Conservation (phyloP, 2,113 vertebrate genomes). For the Canis aureus region DNA sequence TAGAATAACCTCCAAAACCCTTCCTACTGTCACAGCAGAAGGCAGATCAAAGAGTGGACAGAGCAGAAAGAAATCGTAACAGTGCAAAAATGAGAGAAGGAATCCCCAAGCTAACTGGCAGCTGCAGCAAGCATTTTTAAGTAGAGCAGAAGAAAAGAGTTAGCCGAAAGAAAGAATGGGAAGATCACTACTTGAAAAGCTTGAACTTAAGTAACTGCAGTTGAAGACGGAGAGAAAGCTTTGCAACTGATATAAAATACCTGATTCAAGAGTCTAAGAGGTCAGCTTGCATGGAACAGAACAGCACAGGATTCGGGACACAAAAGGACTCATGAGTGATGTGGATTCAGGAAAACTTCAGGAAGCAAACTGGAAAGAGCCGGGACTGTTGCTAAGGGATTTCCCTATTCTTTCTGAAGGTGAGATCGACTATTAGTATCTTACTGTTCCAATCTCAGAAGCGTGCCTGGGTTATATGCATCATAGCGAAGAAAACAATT, state of each 20-base stretch:
- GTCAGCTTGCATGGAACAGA: neutral
- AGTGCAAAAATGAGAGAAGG: slow-evolving; percentile 43
- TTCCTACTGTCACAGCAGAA: slow-evolving; percentile 10
- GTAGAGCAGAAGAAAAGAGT: slow-evolving; percentile 23
- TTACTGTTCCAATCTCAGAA: neutral
- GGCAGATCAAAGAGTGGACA: slow-evolving; percentile 59
- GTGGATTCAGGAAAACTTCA: neutral
- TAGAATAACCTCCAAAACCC: slow-evolving; percentile 57
- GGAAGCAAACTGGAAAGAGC: neutral
- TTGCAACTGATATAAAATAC: neutral
- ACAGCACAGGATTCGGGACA: neutral
- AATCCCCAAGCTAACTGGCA: slow-evolving; percentile 21
- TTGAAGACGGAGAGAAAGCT: neutral
- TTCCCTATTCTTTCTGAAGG: neutral
- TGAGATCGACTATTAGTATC: neutral
- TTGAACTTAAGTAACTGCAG: neutral
- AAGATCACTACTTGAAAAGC: slow-evolving; percentile 28
- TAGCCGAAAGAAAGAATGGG: slow-evolving; percentile 25
- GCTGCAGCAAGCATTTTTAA: slow-evolving; percentile 16
- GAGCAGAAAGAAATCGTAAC: slow-evolving; percentile 25
- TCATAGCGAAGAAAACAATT: neutral
- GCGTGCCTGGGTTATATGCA: neutral
- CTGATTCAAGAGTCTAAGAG: neutral
- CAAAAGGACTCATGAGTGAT: fast-evolving
- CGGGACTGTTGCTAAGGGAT: neutral